These are phyloP conservation scores for Neogale vison DNA, from an alignment of 2,113 vertebrate species.

Conservation along the genomic window DNA sequence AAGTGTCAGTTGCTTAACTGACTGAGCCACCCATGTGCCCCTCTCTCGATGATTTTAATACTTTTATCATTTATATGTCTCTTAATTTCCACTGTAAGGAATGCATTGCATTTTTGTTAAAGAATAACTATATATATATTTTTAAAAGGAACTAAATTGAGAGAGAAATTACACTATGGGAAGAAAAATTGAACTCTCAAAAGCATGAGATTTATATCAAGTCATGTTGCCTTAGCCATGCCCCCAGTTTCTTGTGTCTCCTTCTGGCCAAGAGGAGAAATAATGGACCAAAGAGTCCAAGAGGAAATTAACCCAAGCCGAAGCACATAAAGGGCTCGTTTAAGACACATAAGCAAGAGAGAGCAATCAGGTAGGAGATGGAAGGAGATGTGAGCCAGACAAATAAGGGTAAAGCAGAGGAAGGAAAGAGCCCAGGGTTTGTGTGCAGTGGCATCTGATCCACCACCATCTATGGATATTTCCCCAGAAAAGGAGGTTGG, in stretches of 20 bases:
- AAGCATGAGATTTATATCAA: constrained; percentile 1
- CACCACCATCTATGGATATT: constrained; percentile 69
- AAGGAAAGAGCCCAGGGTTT: background rate
- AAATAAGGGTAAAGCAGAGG: background rate
- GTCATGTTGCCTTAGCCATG: background rate
- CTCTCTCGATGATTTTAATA: background rate
- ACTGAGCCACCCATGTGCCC: background rate
- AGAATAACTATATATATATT: background rate
- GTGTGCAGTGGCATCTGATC: background rate
- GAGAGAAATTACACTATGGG: background rate
- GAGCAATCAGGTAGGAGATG: background rate
- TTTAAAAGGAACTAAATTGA: background rate
- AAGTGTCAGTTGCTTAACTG: background rate
- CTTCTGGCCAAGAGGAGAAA: background rate
- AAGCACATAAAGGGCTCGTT: background rate
- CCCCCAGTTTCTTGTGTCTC: background rate
- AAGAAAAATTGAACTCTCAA: background rate
- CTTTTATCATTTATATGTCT: background rate
- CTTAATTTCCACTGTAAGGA: background rate
- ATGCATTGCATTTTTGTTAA: background rate
- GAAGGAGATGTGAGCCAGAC: background rate
- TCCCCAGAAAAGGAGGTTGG: constrained; percentile 75
- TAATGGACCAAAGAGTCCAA: background rate
- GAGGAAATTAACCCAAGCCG: background rate
- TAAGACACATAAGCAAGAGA: background rate